phyloP scores from a whole-genome alignment of 2,113 vertebrate species.

The Capreolus pygargus region DNA sequence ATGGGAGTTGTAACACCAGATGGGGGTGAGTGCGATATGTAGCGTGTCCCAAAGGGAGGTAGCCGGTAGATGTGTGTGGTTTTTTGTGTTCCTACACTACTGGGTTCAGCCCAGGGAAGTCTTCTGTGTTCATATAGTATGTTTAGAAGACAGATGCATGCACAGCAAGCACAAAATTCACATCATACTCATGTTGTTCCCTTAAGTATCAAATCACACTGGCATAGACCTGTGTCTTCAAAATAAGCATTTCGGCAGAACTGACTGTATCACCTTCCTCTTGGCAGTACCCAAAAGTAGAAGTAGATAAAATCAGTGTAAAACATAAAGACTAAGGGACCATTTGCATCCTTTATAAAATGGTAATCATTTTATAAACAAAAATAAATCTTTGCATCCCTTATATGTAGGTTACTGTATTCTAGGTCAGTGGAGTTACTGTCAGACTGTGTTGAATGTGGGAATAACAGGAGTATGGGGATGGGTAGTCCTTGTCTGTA shows the following conservation, averaged over 20 bases:
- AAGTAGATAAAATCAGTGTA: not conserved
- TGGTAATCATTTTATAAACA: not conserved
- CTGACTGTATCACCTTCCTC: not conserved
- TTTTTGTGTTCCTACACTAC: not conserved
- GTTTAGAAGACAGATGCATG: not conserved
- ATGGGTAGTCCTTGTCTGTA: not conserved
- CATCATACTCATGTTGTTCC: not conserved
- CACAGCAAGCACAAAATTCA: not conserved
- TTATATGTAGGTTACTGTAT: not conserved
- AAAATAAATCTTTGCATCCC: not conserved
- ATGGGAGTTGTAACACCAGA: not conserved
- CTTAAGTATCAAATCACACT: not conserved
- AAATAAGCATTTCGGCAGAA: not conserved
- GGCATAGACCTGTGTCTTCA: constrained; percentile 17
- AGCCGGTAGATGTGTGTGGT: not conserved
- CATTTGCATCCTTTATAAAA: not conserved
- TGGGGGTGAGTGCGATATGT: not conserved
- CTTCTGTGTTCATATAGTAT: not conserved
- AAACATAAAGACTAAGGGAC: not conserved
- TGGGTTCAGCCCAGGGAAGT: not conserved
- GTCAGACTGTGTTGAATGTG: not conserved
- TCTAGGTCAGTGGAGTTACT: not conserved
- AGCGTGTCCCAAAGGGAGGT: not conserved
- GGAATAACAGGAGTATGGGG: not conserved
- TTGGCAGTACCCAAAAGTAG: not conserved